Percentiles rank a stretch among this genome's conserved stretches.
phyloP scores from a whole-genome alignment of 2,888 invertebrate genomes.

The Acronicta alni region DNA sequence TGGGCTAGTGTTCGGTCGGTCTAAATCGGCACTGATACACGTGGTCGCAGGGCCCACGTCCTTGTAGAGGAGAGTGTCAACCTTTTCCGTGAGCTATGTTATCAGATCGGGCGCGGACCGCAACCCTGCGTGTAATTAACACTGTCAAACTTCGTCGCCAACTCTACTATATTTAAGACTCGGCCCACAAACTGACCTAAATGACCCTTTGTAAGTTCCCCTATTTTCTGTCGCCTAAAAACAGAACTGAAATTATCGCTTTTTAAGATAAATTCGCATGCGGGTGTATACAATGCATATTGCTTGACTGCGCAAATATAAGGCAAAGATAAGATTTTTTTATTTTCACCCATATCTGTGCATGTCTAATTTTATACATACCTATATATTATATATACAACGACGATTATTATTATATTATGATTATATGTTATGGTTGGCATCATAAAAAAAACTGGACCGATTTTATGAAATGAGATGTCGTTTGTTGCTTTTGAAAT shows the following conservation, averaged over 20 bases:
- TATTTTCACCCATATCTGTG: no score
- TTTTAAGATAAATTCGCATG: conserved; percentile 2
- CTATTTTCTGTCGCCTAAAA: conserved; percentile 23
- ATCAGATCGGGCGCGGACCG: conserved; percentile 37
- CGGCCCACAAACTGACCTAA: conserved; percentile 23
- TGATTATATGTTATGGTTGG: no score
- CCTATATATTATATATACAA: no score
- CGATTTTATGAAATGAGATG: no score
- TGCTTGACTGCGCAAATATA: neutral
- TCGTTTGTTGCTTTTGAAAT: no score
- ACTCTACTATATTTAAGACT: conserved; percentile 36
- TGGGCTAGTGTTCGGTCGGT: no score
- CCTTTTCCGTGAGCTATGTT: conserved; percentile 20
- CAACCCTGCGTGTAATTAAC: conserved; percentile 42
- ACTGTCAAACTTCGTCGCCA: conserved; percentile 41
- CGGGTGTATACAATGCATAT: conserved; percentile 8
- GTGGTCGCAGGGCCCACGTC: neutral
- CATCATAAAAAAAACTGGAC: no score
- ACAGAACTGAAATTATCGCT: conserved; percentile 7
- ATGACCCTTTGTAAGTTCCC: conserved; percentile 33
- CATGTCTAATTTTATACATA: no score
- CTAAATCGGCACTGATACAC: no score
- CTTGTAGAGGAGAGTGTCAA: conserved; percentile 22
- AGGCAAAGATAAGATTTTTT: neutral
- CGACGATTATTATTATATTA: no score